phyloP scores from a whole-genome alignment of 2,797 vertebrate species.

The Gila robusta region DNA sequence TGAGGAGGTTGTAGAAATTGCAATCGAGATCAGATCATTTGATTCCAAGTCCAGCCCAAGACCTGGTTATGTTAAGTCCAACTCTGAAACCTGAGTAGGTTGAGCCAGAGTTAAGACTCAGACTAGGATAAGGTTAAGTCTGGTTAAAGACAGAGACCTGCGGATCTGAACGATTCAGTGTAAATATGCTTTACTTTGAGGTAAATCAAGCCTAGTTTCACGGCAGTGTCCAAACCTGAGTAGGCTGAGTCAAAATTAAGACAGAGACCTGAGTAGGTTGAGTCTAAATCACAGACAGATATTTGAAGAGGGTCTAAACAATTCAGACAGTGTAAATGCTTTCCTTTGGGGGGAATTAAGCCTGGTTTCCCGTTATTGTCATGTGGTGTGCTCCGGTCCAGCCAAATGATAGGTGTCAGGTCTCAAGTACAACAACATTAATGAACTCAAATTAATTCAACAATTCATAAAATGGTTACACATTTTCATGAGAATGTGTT shows the following conservation, averaged over 20 bases:
- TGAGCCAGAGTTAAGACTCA: not conserved
- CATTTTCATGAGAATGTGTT: not conserved
- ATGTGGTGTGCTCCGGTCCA: not conserved
- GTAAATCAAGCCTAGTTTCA: not conserved
- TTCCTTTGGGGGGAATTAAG: not conserved
- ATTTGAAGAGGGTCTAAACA: not conserved
- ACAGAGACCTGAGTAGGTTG: not conserved
- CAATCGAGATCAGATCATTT: not conserved
- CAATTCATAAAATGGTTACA: not conserved
- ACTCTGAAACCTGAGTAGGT: not conserved
- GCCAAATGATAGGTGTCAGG: not conserved
- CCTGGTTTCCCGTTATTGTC: not conserved
- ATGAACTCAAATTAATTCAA: not conserved
- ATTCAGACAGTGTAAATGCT: not conserved
- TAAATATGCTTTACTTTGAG: not conserved
- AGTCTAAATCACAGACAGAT: too few species aligned
- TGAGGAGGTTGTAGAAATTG: not conserved
- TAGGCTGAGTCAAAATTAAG: not conserved
- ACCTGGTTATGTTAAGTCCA: not conserved
- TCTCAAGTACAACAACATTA: not conserved
- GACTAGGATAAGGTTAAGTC: not conserved
- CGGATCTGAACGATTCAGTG: not conserved
- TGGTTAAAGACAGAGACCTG: not conserved
- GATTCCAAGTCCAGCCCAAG: not conserved
- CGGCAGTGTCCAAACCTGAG: not conserved